Base-by-base conservation (phyloP, 2,888 invertebrate genomes). In the Eupithecia dodoneata region DNA sequence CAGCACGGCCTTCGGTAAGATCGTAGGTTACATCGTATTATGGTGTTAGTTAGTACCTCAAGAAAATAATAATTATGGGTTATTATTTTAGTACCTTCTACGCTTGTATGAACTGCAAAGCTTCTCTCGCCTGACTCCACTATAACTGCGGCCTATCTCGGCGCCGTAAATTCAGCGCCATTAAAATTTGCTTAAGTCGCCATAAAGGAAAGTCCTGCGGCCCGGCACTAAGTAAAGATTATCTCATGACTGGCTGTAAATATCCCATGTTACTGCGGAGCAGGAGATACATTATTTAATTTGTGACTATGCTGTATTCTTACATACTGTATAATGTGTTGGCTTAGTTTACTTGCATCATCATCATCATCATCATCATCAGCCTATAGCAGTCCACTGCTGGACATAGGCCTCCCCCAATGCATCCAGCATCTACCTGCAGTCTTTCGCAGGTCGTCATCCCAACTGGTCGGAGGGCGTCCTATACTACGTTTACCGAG, bases 171-270 rank as follows among this genome's bases (percentile, higher is more conserved):
- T 91, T 87, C 82, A 85, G 83, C 84, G 87, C 86, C 89, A 88
- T 91, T 93, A 92, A 92, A 92, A 91, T 92, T 91, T 90, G 90
- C 91, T 91, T 90, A 90, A 91, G 87, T 88, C 88, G 88, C 88
- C 88, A 90, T 93, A 92, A 92, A 91, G 85, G 88, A 88, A 89
- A 88, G 89, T 86, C 83, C 15, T 74, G 71, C 45, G 72, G 70
- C 69, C 67, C 65, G 81, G 55, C 80, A 79, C 79, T 83, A 79
- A 82, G 82, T 80, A 81, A 79, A 81, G 81, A 77, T 83, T 83
- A 83, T 81, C 80, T 80, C 76, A 72, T 76, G 80, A 76, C 77
- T 81, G 77, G 81, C 52, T 72, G 79, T 83, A 83, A 83, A 83
- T 83, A 82, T 79, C 75, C 75, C 59, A 78, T 70, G 78, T 80